phyloP scores from a whole-genome alignment of 1,140 invertebrate species.

The Conopomorpha cramerella region DNA sequence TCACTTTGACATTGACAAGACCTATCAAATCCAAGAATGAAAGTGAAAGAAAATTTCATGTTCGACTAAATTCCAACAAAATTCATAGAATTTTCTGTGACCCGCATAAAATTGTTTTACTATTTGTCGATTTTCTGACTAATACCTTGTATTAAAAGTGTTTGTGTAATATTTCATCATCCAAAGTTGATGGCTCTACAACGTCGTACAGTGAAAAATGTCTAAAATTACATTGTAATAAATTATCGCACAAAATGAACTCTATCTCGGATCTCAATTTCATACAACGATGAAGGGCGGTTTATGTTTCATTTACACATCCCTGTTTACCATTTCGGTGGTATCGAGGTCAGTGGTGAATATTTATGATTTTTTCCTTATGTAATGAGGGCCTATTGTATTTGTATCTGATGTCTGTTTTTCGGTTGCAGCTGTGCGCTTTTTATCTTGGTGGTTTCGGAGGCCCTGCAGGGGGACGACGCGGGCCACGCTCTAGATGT shows the following conservation, averaged over 20 bases:
- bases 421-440: conserved; percentile 38
- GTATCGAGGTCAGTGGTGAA: conserved; percentile 53
- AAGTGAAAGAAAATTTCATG: too few relatives aligned
- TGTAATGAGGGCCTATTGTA: conserved; percentile 2
- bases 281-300: conserved; percentile 63
- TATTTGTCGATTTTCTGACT: too few relatives aligned
- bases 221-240: conserved; percentile 24
- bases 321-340: conserved; percentile 61
- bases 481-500: conserved; percentile 27
- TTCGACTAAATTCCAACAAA: too few relatives aligned
- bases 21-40: too few relatives aligned
- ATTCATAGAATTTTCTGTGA: too few relatives aligned
- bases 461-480: conserved; percentile 30
- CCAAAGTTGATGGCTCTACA: too few relatives aligned
- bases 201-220: too few relatives aligned
- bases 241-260: conserved; percentile 52
- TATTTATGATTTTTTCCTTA: conserved; percentile 2
- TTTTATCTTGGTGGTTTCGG: conserved; percentile 45
- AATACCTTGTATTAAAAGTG: too few relatives aligned
- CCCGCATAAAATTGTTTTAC: too few relatives aligned
- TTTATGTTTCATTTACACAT: conserved; percentile 60
- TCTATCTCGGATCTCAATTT: conserved; percentile 46
- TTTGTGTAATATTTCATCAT: too few relatives aligned
- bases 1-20: too few relatives aligned
- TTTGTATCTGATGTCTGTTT: background rate